Evolutionary conservation across 2,797 vertebrate genomes (phyloP).

Genomic region (Sebastes hubbsi): DNA sequence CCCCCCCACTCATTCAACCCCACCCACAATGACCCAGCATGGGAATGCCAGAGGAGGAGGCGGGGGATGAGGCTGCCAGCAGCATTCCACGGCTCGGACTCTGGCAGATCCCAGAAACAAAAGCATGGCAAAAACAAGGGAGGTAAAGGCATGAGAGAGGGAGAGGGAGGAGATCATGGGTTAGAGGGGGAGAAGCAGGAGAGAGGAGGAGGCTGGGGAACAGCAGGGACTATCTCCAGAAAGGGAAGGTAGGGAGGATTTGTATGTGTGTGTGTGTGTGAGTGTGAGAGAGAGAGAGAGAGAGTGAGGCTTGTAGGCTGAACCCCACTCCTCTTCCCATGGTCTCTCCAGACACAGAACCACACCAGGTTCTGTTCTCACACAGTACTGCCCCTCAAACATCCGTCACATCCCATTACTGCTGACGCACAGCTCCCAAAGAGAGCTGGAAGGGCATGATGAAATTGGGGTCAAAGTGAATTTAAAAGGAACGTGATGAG

Average conservation of each 20-base stretch:
- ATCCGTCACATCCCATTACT: constrained; percentile 83
- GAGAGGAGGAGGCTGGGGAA: neutral
- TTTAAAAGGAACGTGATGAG: constrained; percentile 68
- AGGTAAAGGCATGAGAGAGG: constrained; percentile 27
- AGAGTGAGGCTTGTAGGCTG: constrained; percentile 24
- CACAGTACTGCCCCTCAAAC: constrained; percentile 66
- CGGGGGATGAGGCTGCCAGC: constrained; percentile 59
- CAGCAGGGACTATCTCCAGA: neutral
- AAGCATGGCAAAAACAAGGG: constrained; percentile 47
- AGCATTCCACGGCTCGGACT: constrained; percentile 74
- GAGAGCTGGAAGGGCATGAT: constrained; percentile 67
- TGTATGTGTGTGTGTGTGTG: neutral
- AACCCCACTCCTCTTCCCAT: constrained; percentile 75
- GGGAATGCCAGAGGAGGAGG: constrained; percentile 67
- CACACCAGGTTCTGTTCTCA: constrained; percentile 67
- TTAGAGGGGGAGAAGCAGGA: constrained; percentile 1
- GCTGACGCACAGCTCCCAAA: constrained; percentile 71
- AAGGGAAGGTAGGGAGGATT: constrained; percentile 5
- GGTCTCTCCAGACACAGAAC: constrained; percentile 63
- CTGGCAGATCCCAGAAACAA: constrained; percentile 61
- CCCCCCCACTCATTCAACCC: constrained; percentile 59
- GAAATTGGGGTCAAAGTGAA: constrained; percentile 77
- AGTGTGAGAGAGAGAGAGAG: neutral
- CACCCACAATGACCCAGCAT: constrained; percentile 79
- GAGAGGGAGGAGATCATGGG: constrained; percentile 25